Conservation (phyloP, 2,888 invertebrate genomes). For the Hesperia comma region DNA sequence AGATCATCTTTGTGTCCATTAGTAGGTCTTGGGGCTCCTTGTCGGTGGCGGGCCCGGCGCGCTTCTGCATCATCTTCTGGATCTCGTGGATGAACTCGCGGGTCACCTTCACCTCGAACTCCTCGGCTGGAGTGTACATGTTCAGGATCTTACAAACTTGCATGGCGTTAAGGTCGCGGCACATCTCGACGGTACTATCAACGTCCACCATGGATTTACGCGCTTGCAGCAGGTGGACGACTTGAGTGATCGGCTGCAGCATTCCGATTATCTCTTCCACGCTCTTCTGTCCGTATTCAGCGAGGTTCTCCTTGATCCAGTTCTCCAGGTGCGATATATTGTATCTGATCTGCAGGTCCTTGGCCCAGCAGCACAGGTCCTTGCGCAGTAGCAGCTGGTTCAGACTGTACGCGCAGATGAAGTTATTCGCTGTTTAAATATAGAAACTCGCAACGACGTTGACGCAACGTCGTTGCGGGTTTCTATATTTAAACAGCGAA, state of each 20-base stretch:
- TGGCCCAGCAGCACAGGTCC: constrained; percentile 99
- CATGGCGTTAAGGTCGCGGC: constrained; percentile 93
- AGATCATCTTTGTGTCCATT: constrained; percentile 94
- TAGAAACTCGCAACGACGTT: constrained; percentile 90
- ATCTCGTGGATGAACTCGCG: constrained; percentile 92
- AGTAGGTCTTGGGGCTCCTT: constrained; percentile 84
- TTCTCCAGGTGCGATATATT: constrained; percentile 97
- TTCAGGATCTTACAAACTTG: constrained; percentile 92
- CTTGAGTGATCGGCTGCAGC: constrained; percentile 96
- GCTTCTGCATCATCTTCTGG: constrained; percentile 88
- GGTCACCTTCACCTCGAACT: constrained; percentile 93
- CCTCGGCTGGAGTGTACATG: constrained; percentile 94
- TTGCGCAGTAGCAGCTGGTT: constrained; percentile 97
- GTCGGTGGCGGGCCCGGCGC: constrained; percentile 66
- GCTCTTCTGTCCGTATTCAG: constrained; percentile 75
- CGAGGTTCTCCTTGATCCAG: constrained; percentile 93
- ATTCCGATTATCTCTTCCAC: constrained; percentile 89
- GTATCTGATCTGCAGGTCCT: constrained; percentile 97
- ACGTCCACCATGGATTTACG: constrained; percentile 97
- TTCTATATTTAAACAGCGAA: constrained; percentile 93
- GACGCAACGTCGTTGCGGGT: constrained; percentile 90
- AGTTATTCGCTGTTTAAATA: constrained; percentile 94
- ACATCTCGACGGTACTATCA: constrained; percentile 95
- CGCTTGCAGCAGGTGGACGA: constrained; percentile 97
- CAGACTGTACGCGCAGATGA: constrained; percentile 95